These are phyloP conservation scores for Hydrolagus colliei DNA, from an alignment of 2,797 vertebrate species.

Conservation along the genomic window DNA sequence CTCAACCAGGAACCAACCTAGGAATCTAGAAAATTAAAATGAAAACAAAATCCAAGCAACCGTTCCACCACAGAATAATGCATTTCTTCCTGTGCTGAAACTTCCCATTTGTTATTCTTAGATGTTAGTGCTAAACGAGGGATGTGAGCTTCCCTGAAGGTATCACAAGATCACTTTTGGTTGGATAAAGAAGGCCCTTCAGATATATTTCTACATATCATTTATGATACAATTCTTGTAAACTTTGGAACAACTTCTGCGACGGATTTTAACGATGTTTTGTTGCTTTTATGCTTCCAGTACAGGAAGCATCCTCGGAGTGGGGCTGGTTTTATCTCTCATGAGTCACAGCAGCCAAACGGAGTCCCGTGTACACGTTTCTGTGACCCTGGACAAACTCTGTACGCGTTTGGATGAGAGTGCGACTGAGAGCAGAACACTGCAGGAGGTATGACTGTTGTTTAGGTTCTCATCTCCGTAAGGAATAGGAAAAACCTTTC, in stretches of 20 bases:
- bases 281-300: constrained; percentile 50
- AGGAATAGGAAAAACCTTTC: too few relatives aligned
- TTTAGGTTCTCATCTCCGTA: neutral
- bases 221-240: too few relatives aligned
- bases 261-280: neutral
- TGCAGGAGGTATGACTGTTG: constrained; percentile 71
- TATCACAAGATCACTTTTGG: neutral
- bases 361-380: constrained; percentile 56
- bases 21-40: too few relatives aligned
- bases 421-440: constrained; percentile 62
- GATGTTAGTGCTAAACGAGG: neutral
- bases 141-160: neutral
- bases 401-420: constrained; percentile 61
- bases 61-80: too few relatives aligned
- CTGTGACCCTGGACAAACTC: constrained; percentile 58
- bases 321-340: constrained; percentile 72
- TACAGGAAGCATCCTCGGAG: constrained; percentile 77
- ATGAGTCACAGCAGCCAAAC: constrained; percentile 65
- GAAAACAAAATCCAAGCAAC: too few relatives aligned
- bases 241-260: too few relatives aligned
- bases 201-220: too few relatives aligned
- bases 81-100: too few relatives aligned
- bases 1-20: too few relatives aligned
- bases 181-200: too few relatives aligned
- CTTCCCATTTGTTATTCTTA: neutral